Conservation (phyloP, 2,888 invertebrate genomes). For the Sepioteuthis lessoniana region DNA sequence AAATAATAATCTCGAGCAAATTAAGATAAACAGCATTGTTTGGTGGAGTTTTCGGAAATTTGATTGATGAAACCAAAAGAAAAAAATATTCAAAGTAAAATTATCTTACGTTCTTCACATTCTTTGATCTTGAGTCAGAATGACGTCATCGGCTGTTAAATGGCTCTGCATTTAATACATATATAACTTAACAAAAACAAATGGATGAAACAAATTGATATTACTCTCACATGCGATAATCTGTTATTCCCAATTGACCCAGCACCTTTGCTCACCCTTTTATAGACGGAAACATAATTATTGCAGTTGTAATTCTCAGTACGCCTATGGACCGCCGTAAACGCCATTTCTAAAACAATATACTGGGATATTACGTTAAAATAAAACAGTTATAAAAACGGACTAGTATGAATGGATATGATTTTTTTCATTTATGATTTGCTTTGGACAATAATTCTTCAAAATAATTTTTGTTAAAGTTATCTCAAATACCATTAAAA, state of each 20-base stretch:
- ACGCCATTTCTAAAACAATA: neutral
- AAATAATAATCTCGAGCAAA: too few relatives aligned
- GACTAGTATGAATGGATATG: neutral
- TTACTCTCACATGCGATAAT: neutral
- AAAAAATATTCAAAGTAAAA: too few relatives aligned
- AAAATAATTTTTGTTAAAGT: neutral
- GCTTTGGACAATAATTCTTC: neutral
- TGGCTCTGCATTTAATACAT: neutral
- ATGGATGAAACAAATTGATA: too few relatives aligned
- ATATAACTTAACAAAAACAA: neutral
- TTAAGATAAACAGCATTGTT: too few relatives aligned
- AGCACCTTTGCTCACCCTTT: neutral
- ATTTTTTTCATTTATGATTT: neutral
- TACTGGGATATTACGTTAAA: neutral
- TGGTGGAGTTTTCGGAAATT: too few relatives aligned
- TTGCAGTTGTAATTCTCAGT: neutral
- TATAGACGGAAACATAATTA: neutral
- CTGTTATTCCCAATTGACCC: constrained; percentile 3
- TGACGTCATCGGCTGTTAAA: neutral
- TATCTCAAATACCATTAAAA: neutral
- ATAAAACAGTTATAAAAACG: neutral
- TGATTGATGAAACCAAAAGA: too few relatives aligned
- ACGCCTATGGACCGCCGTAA: neutral
- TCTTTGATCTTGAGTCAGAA: too few relatives aligned
- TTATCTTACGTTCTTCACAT: too few relatives aligned